Percentiles rank a stretch among this genome's conserved stretches.
Evolutionary conservation across 2,797 vertebrate species (phyloP).

Genomic region (Pipistrellus kuhlii): DNA sequence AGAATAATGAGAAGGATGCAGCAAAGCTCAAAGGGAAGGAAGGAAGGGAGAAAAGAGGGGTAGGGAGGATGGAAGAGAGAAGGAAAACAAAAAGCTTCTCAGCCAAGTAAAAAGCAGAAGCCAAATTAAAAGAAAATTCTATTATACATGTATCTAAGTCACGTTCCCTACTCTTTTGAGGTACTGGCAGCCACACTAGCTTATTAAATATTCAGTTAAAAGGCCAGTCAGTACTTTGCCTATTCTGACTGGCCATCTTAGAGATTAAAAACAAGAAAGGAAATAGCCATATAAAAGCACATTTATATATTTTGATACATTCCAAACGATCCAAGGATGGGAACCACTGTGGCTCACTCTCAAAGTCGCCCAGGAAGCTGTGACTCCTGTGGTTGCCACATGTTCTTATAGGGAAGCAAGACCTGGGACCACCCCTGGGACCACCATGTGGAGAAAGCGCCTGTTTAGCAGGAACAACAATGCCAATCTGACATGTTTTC

Average conservation of each 20-base stretch:
- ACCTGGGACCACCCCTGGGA: neutral
- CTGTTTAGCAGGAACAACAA: conserved; percentile 24
- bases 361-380: neutral
- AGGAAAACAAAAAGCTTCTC: neutral
- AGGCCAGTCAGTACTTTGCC: conserved; percentile 64
- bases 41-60: neutral
- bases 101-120: conserved; percentile 50
- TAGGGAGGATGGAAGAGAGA: neutral
- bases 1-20: conserved; percentile 4
- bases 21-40: neutral
- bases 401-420: neutral
- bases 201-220: conserved; percentile 76
- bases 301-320: conserved; percentile 49
- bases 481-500: conserved; percentile 13
- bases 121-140: conserved; percentile 47
- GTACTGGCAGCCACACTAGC: conserved; percentile 55
- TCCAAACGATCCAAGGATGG: conserved; percentile 9
- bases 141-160: conserved; percentile 52
- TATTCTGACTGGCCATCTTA: conserved; percentile 65
- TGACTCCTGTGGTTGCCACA: neutral
- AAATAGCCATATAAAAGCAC: conserved; percentile 11
- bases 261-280: conserved; percentile 50
- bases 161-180: conserved; percentile 48
- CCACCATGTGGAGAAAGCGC: neutral
- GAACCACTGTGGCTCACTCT: neutral